These are phyloP conservation scores for Limnephilus lunatus DNA, from an alignment of 2,888 invertebrate genomes.

Conservation along the genomic window DNA sequence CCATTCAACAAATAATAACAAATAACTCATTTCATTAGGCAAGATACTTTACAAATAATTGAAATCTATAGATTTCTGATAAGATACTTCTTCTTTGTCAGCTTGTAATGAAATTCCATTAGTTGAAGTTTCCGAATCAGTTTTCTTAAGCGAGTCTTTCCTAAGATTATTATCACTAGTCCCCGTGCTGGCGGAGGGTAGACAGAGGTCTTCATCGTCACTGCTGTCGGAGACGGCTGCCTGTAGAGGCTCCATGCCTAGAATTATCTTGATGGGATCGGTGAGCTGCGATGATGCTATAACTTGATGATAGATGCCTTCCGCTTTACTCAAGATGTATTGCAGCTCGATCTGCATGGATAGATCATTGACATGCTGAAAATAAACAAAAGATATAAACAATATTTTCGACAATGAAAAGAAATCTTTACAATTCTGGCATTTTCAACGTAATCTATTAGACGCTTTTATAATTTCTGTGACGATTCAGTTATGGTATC, in stretches of 20 bases:
- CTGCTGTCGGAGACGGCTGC: slow-evolving; percentile 31
- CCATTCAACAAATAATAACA: neutral
- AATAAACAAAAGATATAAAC: slow-evolving; percentile 67
- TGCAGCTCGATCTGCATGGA: slow-evolving; percentile 91
- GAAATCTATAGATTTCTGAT: slow-evolving; percentile 78
- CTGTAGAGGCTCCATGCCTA: slow-evolving; percentile 79
- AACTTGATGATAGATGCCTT: slow-evolving; percentile 94
- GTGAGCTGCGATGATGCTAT: slow-evolving; percentile 83
- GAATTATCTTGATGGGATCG: slow-evolving; percentile 83
- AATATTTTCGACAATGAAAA: neutral
- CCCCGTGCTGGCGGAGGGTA: neutral
- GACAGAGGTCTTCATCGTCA: slow-evolving; percentile 36
- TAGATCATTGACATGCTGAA: slow-evolving; percentile 96
- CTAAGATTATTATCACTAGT: slow-evolving; percentile 47
- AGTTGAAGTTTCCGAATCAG: slow-evolving; percentile 52
- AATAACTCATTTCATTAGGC: neutral
- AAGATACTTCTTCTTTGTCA: slow-evolving; percentile 78
- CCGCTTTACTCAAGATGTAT: slow-evolving; percentile 89
- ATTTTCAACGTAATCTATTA: too few species aligned
- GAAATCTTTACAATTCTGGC: neutral
- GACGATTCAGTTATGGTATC: too few species aligned
- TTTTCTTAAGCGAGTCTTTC: slow-evolving; percentile 68
- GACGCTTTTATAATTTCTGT: too few species aligned
- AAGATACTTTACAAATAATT: slow-evolving; percentile 73
- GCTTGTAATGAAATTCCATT: slow-evolving; percentile 69